Conservation (phyloP, 2,113 vertebrate species). For the Pseudolaguvia tuberculata region DNA sequence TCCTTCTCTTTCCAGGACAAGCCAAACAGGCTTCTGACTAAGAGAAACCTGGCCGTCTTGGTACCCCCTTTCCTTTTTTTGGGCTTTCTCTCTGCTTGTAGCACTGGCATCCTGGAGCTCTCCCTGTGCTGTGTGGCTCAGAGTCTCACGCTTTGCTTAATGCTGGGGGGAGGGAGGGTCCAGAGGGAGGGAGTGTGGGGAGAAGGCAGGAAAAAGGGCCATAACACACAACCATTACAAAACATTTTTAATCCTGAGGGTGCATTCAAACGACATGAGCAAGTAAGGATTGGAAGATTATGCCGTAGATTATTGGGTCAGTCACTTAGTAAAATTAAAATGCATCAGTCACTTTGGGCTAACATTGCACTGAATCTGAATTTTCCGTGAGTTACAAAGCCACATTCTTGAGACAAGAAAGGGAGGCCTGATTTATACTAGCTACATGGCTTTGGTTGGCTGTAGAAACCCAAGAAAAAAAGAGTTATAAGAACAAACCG, state of each 20-base stretch:
- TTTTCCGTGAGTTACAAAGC: constrained; percentile 19
- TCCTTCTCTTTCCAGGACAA: constrained; percentile 80
- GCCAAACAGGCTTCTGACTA: constrained; percentile 84
- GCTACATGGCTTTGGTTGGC: background rate
- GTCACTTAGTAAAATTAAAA: constrained; percentile 10
- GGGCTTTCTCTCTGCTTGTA: constrained; percentile 51
- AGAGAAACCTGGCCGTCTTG: constrained; percentile 86
- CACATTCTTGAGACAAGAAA: background rate
- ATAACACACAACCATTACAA: constrained; percentile 35
- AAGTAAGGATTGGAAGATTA: background rate
- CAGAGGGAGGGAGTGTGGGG: background rate
- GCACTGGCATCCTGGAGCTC: constrained; percentile 49
- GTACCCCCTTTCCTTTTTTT: constrained; percentile 79
- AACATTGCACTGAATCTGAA: background rate
- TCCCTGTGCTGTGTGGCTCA: constrained; percentile 44
- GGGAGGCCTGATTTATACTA: constrained; percentile 17
- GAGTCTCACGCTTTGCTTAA: constrained; percentile 41
- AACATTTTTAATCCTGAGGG: constrained; percentile 39
- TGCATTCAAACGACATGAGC: constrained; percentile 40
- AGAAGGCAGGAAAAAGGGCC: background rate
- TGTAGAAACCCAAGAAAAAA: constrained; percentile 3
- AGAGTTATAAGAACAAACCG: background rate
- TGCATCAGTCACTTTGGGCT: constrained; percentile 12
- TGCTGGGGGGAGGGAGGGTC: constrained; percentile 2
- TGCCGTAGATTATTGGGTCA: background rate